These are phyloP conservation scores for Rugalucina vietnamica DNA, from an alignment of 2,888 invertebrate species.

Conservation along the genomic window DNA sequence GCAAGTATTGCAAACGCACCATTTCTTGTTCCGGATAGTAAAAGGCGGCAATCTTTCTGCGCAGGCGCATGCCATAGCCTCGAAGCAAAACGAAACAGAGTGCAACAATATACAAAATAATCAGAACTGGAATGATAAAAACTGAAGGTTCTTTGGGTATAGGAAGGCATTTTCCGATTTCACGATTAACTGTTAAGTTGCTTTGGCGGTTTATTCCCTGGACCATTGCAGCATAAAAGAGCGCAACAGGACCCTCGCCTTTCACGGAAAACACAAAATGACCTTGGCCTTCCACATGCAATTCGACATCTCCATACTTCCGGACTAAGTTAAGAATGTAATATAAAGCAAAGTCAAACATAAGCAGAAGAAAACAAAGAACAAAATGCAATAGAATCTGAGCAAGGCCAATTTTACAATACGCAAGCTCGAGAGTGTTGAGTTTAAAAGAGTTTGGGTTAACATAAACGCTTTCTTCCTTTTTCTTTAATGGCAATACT, in stretches of 20 bases:
- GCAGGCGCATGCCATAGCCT: conserved; percentile 59
- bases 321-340: conserved; percentile 72
- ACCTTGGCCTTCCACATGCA: conserved; percentile 57
- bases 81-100: conserved; percentile 56
- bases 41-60: conserved; percentile 61
- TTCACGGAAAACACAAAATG: conserved; percentile 44
- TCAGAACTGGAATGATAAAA: conserved; percentile 47
- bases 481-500: conserved; percentile 73
- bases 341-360: conserved; percentile 76
- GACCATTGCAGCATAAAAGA: conserved; percentile 53
- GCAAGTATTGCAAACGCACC: conserved; percentile 58
- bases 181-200: conserved; percentile 40
- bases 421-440: conserved; percentile 63
- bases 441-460: conserved; percentile 64
- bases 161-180: conserved; percentile 62
- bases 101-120: conserved; percentile 56
- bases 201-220: conserved; percentile 44
- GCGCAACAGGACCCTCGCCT: conserved; percentile 61
- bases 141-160: conserved; percentile 52
- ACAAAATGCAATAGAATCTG: conserved; percentile 70
- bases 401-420: conserved; percentile 66
- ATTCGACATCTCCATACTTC: conserved; percentile 65
- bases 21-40: conserved; percentile 65
- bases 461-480: conserved; percentile 71
- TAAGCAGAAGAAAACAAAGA: conserved; percentile 61